Percentiles rank a stretch among this genome's conserved stretches.
These are phyloP conservation scores for Misgurnus mizolepis DNA, from an alignment of 2,113 vertebrate genomes.

Conservation along the genomic window DNA sequence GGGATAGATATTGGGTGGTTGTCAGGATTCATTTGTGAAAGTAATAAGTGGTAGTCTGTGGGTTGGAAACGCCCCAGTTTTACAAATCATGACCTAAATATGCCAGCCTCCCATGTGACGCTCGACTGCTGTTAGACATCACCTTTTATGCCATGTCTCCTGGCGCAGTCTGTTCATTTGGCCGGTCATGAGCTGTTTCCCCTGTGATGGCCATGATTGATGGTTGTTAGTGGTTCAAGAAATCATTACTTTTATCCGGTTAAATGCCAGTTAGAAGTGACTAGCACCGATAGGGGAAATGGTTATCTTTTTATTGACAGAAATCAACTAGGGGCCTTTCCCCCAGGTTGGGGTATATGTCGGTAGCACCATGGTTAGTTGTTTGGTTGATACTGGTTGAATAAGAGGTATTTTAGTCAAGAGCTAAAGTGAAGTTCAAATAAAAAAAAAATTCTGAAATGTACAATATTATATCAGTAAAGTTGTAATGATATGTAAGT, in stretches of 20 bases:
- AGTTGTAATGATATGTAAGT: not conserved
- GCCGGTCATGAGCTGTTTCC: conserved; percentile 28
- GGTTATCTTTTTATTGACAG: conserved; percentile 62
- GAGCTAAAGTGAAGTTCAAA: not conserved
- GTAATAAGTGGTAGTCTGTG: conserved; percentile 1
- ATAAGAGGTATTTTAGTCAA: not conserved
- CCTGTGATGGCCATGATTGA: conserved; percentile 43
- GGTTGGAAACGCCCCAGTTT: not conserved
- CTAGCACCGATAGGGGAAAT: conserved; percentile 42
- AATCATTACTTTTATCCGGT: conserved; percentile 45
- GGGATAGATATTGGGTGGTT: not conserved
- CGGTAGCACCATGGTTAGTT: not conserved
- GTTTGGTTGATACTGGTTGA: not conserved
- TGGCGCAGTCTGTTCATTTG: conserved; percentile 35
- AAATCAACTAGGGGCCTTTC: conserved; percentile 61
- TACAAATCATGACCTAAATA: conserved; percentile 6
- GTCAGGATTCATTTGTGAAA: not conserved
- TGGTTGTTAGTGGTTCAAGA: conserved; percentile 48
- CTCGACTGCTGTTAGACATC: not conserved
- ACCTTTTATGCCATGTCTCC: conserved; percentile 17
- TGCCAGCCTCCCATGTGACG: not conserved
- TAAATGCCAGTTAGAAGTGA: conserved; percentile 42
- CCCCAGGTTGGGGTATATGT: conserved; percentile 44
- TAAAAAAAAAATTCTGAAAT: no score
- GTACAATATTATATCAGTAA: not conserved